Conservation (phyloP, 2,797 vertebrate species). For the Chelmon rostratus region DNA sequence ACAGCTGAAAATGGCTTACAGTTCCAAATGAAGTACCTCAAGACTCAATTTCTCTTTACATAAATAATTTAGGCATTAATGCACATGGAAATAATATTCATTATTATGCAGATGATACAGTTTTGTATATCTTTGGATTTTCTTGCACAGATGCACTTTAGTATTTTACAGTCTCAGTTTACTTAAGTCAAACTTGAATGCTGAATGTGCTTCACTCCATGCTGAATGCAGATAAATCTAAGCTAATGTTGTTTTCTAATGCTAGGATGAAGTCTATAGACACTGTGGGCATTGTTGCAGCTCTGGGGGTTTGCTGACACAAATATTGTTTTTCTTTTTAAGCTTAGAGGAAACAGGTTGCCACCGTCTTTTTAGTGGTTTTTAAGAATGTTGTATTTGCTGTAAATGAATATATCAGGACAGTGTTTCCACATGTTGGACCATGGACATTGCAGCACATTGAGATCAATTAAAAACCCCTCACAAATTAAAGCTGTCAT, state of each 20-base stretch:
- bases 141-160: background rate
- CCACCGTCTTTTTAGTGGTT: background rate
- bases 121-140: background rate
- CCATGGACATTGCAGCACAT: background rate
- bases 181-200: background rate
- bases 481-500: background rate
- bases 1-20: background rate
- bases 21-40: background rate
- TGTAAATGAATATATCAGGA: background rate
- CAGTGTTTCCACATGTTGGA: rapidly evolving
- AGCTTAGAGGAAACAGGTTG: background rate
- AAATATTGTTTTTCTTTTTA: background rate
- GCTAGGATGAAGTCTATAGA: background rate
- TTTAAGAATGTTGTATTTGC: background rate
- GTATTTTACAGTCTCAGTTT: background rate
- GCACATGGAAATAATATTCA: background rate
- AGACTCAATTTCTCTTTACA: background rate
- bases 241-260: background rate
- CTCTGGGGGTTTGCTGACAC: background rate
- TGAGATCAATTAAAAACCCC: background rate
- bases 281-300: background rate
- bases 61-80: background rate
- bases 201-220: background rate
- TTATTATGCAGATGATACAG: background rate
- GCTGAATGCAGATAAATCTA: background rate